Evolutionary conservation across 2,888 invertebrate genomes (phyloP).

Genomic region (Tethea ocularis): DNA sequence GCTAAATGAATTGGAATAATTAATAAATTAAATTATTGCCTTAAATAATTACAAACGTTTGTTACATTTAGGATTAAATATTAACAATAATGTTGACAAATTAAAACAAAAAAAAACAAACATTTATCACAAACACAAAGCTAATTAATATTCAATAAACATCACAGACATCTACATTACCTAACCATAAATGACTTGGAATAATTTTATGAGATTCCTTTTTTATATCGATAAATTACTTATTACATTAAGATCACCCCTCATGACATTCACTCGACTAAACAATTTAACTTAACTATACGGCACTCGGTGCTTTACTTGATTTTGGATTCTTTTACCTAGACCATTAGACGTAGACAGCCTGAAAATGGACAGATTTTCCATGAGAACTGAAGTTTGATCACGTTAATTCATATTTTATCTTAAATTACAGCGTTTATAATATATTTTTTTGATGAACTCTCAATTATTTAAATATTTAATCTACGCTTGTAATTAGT

Average conservation of each 20-base stretch:
- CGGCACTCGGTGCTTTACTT: conserved; percentile 58
- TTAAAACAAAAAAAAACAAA: conserved; percentile 40
- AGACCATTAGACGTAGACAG: conserved; percentile 5
- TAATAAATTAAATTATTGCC: conserved; percentile 30
- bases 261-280: conserved; percentile 55
- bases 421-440: neutral
- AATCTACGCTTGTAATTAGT: neutral
- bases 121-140: conserved; percentile 53
- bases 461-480: neutral
- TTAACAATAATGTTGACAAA: conserved; percentile 36
- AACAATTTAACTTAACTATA: conserved; percentile 61
- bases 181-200: conserved; percentile 63
- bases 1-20: conserved; percentile 17
- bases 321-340: conserved; percentile 1
- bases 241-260: conserved; percentile 38
- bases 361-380: conserved; percentile 9
- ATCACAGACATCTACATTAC: conserved; percentile 77
- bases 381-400: conserved; percentile 19
- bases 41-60: conserved; percentile 19
- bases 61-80: conserved; percentile 19
- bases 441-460: neutral
- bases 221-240: conserved; percentile 24
- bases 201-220: conserved; percentile 64
- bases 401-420: conserved; percentile 12
- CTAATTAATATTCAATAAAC: conserved; percentile 62